These are phyloP conservation scores for Atta colombica DNA, from an alignment of 1,140 invertebrate species.

Conservation along the genomic window DNA sequence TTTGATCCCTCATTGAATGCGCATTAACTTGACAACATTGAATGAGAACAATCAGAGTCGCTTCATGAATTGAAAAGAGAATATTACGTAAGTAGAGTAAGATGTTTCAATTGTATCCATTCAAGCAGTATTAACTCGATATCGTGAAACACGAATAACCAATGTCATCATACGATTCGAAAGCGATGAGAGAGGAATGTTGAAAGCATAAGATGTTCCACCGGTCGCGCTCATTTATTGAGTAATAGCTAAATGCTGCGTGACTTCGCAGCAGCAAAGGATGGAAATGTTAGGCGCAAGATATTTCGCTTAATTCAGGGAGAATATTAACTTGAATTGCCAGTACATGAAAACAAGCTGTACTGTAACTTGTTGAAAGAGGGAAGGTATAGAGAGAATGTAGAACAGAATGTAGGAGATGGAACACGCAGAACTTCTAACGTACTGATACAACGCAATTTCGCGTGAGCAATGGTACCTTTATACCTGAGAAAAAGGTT, in stretches of 20 bases:
- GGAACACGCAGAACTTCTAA: neutral
- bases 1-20: neutral
- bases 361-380: slow-evolving; percentile 1
- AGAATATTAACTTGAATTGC: neutral
- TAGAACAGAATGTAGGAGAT: neutral
- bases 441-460: neutral
- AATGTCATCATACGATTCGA: slow-evolving; percentile 31
- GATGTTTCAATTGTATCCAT: slow-evolving; percentile 36
- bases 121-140: slow-evolving; percentile 53
- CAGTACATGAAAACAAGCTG: slow-evolving; percentile 4
- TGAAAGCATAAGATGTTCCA: neutral
- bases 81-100: slow-evolving; percentile 53
- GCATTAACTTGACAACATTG: slow-evolving; percentile 21
- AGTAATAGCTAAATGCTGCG: slow-evolving; percentile 27
- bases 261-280: slow-evolving; percentile 11
- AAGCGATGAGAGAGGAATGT: neutral
- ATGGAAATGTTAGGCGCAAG: slow-evolving; percentile 3
- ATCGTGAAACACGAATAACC: slow-evolving; percentile 25
- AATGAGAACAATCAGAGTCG: slow-evolving; percentile 22
- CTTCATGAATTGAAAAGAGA: neutral
- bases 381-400: neutral
- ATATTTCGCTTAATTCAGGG: slow-evolving; percentile 15
- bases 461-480: neutral
- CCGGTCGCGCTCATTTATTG: slow-evolving; percentile 37
- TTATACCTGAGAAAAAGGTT: too few relatives aligned